Evolutionary conservation across 1,140 invertebrate species (phyloP).

Genomic region (Ridgeia piscesae): DNA sequence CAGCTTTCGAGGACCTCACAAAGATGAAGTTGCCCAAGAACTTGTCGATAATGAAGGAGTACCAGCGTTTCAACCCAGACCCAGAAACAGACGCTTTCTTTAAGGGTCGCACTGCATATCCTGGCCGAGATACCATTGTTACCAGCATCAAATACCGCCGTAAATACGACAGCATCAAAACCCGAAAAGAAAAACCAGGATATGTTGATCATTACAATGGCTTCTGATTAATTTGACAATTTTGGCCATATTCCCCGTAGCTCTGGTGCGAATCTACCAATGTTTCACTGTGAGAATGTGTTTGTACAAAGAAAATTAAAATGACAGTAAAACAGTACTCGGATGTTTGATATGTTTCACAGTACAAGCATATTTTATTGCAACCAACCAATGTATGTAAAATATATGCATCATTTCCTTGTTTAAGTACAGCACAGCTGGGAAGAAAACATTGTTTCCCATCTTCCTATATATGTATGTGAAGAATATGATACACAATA

Average conservation of each 20-base stretch:
- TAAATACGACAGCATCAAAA: conserved; percentile 71
- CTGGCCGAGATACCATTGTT: conserved; percentile 78
- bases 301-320: conserved; percentile 1
- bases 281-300: not conserved
- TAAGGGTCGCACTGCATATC: conserved; percentile 78
- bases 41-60: conserved; percentile 78
- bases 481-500: not conserved
- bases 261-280: not conserved
- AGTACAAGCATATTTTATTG: not conserved
- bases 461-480: not conserved
- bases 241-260: not conserved
- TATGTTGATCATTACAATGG: conserved; percentile 29
- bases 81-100: conserved; percentile 82
- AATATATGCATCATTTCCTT: not conserved
- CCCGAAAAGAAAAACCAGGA: conserved; percentile 29
- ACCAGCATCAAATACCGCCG: conserved; percentile 79
- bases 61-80: conserved; percentile 80
- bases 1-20: conserved; percentile 71
- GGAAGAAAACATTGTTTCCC: not conserved
- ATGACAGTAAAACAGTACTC: not conserved
- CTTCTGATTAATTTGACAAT: not conserved
- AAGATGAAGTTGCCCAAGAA: conserved; percentile 77
- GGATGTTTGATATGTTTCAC: not conserved
- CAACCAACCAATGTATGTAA: not conserved
- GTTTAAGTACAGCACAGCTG: not conserved